These are phyloP conservation scores for Sturnira hondurensis DNA, from an alignment of 2,113 vertebrate species.

Conservation along the genomic window DNA sequence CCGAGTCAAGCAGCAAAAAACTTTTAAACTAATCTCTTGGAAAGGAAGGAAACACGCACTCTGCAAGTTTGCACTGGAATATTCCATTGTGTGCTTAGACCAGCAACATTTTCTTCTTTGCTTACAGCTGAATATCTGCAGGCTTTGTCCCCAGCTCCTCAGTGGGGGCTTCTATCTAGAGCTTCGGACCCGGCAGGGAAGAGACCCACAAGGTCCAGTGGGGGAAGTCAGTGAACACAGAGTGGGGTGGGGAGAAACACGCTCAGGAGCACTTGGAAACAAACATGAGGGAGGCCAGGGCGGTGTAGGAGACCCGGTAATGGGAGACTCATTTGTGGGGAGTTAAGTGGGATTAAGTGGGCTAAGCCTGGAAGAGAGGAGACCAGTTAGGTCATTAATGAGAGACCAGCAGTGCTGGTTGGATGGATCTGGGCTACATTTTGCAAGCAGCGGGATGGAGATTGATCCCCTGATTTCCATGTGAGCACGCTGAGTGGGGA, in stretches of 20 bases:
- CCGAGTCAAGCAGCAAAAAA: background rate
- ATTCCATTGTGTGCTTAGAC: background rate
- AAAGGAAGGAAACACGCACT: background rate
- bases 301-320: background rate
- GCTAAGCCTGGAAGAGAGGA: background rate
- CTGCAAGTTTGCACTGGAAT: background rate
- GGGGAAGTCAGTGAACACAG: background rate
- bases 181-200: background rate
- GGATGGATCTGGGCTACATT: background rate
- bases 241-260: background rate
- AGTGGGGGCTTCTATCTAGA: background rate
- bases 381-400: rapidly evolving
- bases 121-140: background rate
- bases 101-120: conserved; percentile 33
- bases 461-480: background rate
- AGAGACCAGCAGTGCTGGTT: background rate
- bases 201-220: background rate
- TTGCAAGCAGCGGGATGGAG: background rate
- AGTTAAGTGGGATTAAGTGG: background rate
- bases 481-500: background rate
- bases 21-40: conserved; percentile 6
- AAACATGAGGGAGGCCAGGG: background rate
- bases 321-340: background rate
- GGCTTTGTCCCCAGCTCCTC: background rate
- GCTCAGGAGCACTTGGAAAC: background rate